Evolutionary conservation across 1,140 invertebrate species (phyloP), one percentile per base, ranked within the genome.

Genomic region (Pseudomyrmex cubaensis): DNA sequence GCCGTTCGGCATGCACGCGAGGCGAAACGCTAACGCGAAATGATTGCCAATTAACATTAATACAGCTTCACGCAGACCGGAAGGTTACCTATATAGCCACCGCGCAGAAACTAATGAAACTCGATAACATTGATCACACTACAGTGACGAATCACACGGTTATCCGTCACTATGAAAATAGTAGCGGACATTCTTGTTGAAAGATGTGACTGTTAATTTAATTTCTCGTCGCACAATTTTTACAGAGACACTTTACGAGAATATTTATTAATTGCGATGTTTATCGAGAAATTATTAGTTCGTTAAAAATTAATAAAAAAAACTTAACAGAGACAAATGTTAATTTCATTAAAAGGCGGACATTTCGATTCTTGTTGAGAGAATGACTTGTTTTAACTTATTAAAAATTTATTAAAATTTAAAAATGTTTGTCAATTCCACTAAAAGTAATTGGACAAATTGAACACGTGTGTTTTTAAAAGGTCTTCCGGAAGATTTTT

Each of bases 31-130:
- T 52, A 52, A 66, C 48, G 74, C 50, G 62, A 67, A 70, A 78
- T 57, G 52, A 78, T 78, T 57, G 52, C 64, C 64, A 78, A 78
- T 78, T 78, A 78, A 78, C 76, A 78, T 78, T 57, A 78, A 70
- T 59, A 59, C n/a, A 44, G 52, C 15, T 70, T 20, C 46, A 69
- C 48, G 48, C 20, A 63, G 48, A 17, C 54, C 44, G 64, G 64
- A 69, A 78, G 64, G 44, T 78, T 70, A 57, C 76, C 52, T 69
- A 59, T 70, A 59, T 48, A 70, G 10, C 20, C 64, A 59, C 46
- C 70, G 54, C 54, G 64, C 76, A 78, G 44, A 78, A 78, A 78
- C 52, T 70, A 48, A 70, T 69, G 57, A 70, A 78, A 70, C 17
- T 69, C 52, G 52, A 57, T 70, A 62, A 52, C 44, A 62, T 52